Conservation (phyloP, 2,888 invertebrate genomes). For the Auanema freiburgensis region DNA sequence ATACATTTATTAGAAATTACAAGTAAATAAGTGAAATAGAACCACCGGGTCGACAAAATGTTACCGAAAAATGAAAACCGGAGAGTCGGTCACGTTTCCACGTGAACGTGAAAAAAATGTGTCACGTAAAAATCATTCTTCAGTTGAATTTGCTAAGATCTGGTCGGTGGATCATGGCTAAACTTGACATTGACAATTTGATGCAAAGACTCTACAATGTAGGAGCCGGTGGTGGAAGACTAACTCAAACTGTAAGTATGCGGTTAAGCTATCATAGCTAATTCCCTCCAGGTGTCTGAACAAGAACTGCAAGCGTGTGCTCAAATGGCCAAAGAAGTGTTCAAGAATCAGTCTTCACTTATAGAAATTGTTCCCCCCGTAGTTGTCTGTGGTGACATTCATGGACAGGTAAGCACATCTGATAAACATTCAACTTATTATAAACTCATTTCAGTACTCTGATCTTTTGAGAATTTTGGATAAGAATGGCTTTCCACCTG, state of each 20-base stretch:
- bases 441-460: constrained; percentile 35
- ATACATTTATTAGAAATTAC: no score
- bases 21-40: no score
- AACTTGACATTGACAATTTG: constrained; percentile 30
- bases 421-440: no score
- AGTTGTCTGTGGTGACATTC: constrained; percentile 57
- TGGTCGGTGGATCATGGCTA: constrained; percentile 7
- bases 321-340: constrained; percentile 44
- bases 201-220: constrained; percentile 41
- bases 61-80: no score
- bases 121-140: no score
- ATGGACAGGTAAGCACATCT: constrained; percentile 36
- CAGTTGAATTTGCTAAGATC: no score
- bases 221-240: constrained; percentile 35
- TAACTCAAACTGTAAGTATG: constrained; percentile 26
- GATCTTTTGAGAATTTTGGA: constrained; percentile 55
- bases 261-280: background rate
- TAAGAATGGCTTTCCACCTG: constrained; percentile 55
- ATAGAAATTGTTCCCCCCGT: constrained; percentile 55
- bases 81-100: no score
- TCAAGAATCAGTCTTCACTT: constrained; percentile 44
- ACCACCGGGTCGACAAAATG: no score
- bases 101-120: no score
- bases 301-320: constrained; percentile 43
- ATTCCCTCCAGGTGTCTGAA: constrained; percentile 32